These are phyloP conservation scores for Delphinus delphis DNA, from an alignment of 2,113 vertebrate genomes.

Conservation along the genomic window DNA sequence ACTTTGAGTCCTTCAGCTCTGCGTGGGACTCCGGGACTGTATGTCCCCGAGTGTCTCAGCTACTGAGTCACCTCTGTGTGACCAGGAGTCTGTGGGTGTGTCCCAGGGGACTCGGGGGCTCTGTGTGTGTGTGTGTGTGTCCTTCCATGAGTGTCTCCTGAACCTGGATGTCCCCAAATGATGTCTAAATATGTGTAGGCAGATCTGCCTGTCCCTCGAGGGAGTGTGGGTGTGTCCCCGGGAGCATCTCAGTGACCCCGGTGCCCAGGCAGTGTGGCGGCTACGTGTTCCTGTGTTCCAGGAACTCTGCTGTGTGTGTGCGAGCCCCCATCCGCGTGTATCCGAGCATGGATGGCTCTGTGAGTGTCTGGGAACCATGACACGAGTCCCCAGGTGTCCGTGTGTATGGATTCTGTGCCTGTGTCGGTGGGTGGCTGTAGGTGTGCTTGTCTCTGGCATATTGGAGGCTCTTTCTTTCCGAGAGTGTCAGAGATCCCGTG, in stretches of 20 bases:
- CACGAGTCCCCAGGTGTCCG: not conserved
- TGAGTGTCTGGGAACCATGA: not conserved
- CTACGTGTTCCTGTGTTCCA: not conserved
- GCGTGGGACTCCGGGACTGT: not conserved
- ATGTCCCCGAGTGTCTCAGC: not conserved
- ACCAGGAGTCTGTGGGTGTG: not conserved
- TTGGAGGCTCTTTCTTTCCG: not conserved
- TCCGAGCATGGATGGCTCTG: not conserved
- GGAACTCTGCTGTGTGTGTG: not conserved
- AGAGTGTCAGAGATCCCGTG: not conserved
- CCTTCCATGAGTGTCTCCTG: not conserved
- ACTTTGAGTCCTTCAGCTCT: not conserved
- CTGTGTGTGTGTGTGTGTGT: not conserved
- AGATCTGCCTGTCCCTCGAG: not conserved
- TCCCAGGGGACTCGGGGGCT: not conserved
- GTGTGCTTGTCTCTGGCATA: not conserved
- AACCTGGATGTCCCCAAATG: not conserved
- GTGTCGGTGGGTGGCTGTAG: not conserved
- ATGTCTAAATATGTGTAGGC: not conserved
- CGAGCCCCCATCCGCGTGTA: accelerated
- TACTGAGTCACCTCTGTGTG: not conserved
- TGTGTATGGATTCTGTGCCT: not conserved
- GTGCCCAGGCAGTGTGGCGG: not conserved
- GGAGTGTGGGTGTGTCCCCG: too few relatives aligned
- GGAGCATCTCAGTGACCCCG: not conserved